Conservation (phyloP, 2,797 vertebrate genomes). For the Poeciliopsis infans region DNA sequence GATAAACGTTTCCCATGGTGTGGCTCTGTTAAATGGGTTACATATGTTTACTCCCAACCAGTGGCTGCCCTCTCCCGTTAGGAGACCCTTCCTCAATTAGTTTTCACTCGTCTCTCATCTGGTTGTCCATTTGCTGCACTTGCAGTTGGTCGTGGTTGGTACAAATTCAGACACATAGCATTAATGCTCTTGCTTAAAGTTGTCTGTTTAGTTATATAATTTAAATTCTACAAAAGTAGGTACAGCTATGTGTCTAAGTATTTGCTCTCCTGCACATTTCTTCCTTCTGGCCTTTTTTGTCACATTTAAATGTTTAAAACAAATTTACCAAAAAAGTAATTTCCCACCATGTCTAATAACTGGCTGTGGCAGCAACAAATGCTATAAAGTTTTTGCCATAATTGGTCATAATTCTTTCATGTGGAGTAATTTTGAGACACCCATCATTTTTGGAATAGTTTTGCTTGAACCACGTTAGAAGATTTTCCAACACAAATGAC, state of each 20-base stretch:
- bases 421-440: not conserved
- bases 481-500: too few species aligned
- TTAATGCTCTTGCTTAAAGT: slow-evolving; percentile 58
- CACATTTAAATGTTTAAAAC: not conserved
- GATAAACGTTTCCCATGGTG: slow-evolving; percentile 73
- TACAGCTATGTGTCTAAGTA: not conserved
- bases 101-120: slow-evolving; percentile 64
- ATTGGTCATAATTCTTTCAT: not conserved
- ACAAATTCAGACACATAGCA: slow-evolving; percentile 70
- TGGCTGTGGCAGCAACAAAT: not conserved
- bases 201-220: slow-evolving; percentile 70
- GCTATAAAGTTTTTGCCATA: not conserved
- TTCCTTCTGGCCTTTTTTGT: not conserved
- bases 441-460: not conserved
- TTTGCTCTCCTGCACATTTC: not conserved
- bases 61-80: slow-evolving; percentile 48
- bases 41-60: slow-evolving; percentile 66
- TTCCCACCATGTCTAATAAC: not conserved
- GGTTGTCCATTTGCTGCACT: slow-evolving; percentile 29
- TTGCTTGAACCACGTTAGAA: not conserved
- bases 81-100: slow-evolving; percentile 48
- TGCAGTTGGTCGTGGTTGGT: slow-evolving; percentile 42
- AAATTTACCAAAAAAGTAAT: not conserved
- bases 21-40: slow-evolving; percentile 74
- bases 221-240: slow-evolving; percentile 39